Conservation (phyloP, 2,797 vertebrate genomes). For the Microctenopoma stevenorrisi region DNA sequence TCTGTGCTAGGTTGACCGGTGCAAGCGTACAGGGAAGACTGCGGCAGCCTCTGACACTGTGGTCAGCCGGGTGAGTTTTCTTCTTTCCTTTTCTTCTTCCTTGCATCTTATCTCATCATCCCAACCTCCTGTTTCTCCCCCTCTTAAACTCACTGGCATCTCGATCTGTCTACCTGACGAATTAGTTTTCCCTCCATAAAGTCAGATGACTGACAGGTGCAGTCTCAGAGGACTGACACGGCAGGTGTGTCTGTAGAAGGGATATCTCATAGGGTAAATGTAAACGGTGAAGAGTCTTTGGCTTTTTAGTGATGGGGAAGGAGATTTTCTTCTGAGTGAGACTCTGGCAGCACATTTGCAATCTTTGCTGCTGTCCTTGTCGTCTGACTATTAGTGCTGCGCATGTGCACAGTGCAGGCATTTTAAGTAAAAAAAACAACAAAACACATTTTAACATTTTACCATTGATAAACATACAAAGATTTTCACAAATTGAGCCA, state of each 20-base stretch:
- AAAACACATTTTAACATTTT: conserved; percentile 26
- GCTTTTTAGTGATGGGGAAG: conserved; percentile 25
- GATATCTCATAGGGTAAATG: conserved; percentile 38
- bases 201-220: conserved; percentile 67
- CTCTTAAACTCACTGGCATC: conserved; percentile 38
- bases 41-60: conserved; percentile 72
- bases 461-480: conserved; percentile 6
- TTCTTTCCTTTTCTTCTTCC: conserved; percentile 50
- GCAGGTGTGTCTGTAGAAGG: conserved; percentile 42
- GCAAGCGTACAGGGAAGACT: conserved; percentile 67
- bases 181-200: conserved; percentile 53
- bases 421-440: conserved; percentile 24
- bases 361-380: conserved; percentile 49
- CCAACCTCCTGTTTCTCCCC: conserved; percentile 37
- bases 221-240: conserved; percentile 48
- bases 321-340: conserved; percentile 33
- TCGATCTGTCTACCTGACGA: conserved; percentile 52
- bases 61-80: conserved; percentile 79
- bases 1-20: conserved; percentile 64
- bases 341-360: conserved; percentile 34
- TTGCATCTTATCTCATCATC: conserved; percentile 45
- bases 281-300: conserved; percentile 41
- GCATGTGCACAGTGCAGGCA: conserved; percentile 28
- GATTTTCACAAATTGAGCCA: conserved; percentile 20
- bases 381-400: conserved; percentile 36